Percentiles rank a stretch among this genome's conserved stretches.
These are phyloP conservation scores for Morone saxatilis DNA, from an alignment of 2,113 vertebrate genomes.

Conservation along the genomic window DNA sequence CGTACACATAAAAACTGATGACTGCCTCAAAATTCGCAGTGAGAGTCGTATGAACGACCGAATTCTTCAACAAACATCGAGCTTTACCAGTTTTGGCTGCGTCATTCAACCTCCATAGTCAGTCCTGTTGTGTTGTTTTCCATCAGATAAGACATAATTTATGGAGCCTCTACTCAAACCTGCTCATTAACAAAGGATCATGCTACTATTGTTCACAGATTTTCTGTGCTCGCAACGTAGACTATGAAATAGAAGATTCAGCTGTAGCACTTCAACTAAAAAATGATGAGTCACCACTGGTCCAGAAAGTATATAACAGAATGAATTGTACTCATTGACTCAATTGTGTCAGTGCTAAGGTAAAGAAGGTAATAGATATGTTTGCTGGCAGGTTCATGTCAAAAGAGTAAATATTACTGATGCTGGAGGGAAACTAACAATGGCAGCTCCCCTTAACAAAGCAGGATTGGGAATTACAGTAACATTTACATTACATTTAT, in stretches of 20 bases:
- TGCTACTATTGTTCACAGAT: neutral
- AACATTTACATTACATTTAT: neutral
- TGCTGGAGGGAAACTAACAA: constrained; percentile 1
- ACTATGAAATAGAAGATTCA: constrained; percentile 20
- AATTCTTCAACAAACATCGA: neutral
- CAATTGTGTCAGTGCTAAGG: neutral
- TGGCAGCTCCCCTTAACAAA: neutral
- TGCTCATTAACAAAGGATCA: neutral
- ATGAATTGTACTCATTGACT: neutral
- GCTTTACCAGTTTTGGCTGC: neutral
- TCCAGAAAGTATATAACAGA: neutral
- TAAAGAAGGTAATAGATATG: neutral
- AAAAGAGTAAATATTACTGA: constrained; percentile 3
- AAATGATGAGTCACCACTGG: constrained; percentile 42
- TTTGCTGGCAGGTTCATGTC: neutral
- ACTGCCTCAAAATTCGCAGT: neutral
- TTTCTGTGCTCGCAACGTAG: neutral
- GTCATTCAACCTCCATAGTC: neutral
- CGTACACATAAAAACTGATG: neutral
- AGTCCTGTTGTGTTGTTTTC: constrained; percentile 1
- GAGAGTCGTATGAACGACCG: neutral
- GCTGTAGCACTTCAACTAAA: constrained; percentile 7
- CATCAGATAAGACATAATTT: neutral
- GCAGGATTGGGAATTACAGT: neutral
- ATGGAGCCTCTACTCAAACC: neutral